These are phyloP conservation scores for Bambusicola thoracicus DNA, from an alignment of 2,113 vertebrate species.

Conservation along the genomic window DNA sequence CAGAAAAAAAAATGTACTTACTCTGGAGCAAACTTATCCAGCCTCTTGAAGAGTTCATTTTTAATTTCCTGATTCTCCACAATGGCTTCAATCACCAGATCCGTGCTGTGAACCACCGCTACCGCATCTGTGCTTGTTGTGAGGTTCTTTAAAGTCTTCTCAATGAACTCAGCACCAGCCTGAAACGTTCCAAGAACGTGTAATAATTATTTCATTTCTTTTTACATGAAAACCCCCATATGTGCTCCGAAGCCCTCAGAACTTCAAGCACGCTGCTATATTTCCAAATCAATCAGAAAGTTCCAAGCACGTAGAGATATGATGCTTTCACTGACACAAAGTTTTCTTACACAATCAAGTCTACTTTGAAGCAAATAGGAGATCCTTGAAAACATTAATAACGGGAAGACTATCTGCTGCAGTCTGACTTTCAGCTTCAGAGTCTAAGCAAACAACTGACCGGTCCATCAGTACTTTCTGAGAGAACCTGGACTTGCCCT, in stretches of 20 bases:
- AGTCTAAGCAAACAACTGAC: neutral
- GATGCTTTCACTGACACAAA: neutral
- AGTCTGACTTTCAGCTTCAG: neutral
- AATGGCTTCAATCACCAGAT: constrained; percentile 95
- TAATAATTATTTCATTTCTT: neutral
- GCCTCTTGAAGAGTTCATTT: constrained; percentile 86
- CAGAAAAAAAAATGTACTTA: constrained; percentile 73
- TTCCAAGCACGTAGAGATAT: neutral
- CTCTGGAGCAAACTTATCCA: constrained; percentile 93
- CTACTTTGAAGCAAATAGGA: neutral
- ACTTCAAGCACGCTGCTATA: neutral
- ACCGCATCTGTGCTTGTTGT: constrained; percentile 84
- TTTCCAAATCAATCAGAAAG: neutral
- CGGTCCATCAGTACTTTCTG: neutral
- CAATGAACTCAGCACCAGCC: constrained; percentile 88
- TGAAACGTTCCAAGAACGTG: constrained; percentile 61
- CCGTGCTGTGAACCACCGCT: constrained; percentile 82
- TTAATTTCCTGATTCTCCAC: constrained; percentile 92
- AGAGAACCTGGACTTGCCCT: neutral
- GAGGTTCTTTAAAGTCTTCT: constrained; percentile 86
- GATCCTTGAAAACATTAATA: neutral
- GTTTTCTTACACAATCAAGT: neutral
- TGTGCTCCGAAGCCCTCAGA: neutral
- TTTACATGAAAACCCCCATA: neutral
- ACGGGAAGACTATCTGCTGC: neutral